Evolutionary conservation across 2,797 vertebrate genomes (phyloP).

Genomic region (Phylloscopus collybita): DNA sequence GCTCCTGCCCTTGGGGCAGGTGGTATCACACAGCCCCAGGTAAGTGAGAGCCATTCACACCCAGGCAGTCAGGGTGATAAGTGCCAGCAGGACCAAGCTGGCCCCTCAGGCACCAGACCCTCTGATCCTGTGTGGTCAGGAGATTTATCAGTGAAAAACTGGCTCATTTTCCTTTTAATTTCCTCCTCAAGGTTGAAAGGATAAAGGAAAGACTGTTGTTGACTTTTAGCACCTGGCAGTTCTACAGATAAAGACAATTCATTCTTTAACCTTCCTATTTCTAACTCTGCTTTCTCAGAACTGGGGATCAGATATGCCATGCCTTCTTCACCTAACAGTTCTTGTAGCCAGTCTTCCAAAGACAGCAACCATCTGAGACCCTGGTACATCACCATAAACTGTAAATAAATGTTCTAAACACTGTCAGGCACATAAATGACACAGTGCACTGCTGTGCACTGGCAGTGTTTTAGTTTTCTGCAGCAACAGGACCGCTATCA

Average conservation of each 20-base stretch:
- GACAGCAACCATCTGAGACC: not conserved
- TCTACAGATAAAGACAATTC: not conserved
- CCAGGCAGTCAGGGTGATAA: not conserved
- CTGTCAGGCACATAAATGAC: not conserved
- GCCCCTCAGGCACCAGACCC: accelerated
- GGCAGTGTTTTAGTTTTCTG: not conserved
- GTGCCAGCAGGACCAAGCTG: not conserved
- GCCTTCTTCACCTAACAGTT: not conserved
- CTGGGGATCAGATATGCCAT: not conserved
- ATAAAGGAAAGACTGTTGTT: not conserved
- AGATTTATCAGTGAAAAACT: not conserved
- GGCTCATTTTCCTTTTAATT: not conserved
- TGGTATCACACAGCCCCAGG: not conserved
- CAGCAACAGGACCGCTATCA: not conserved
- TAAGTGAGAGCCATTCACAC: not conserved
- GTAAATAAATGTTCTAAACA: not conserved
- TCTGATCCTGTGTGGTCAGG: not conserved
- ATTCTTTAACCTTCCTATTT: not conserved
- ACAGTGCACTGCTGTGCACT: not conserved
- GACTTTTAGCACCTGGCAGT: not conserved
- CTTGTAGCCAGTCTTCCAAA: not conserved
- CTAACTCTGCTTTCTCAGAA: not conserved
- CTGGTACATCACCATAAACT: not conserved
- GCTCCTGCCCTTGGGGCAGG: not conserved
- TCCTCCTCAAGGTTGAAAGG: not conserved